Evolutionary conservation across 2,113 vertebrate genomes (phyloP).

Genomic region (Poecile atricapillus): DNA sequence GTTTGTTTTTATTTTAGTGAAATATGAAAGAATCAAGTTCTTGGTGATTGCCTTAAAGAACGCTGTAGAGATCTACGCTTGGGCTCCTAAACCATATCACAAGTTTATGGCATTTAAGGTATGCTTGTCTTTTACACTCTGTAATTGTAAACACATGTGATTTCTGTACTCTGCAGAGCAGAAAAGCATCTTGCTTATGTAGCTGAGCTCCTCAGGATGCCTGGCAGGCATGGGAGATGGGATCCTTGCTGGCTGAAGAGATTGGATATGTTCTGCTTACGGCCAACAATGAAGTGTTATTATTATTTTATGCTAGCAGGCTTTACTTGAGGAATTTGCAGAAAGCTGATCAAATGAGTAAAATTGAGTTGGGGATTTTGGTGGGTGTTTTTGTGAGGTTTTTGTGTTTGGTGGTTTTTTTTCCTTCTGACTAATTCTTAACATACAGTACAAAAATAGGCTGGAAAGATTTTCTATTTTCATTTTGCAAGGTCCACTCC

Average conservation of each 20-base stretch:
- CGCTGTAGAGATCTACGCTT: slow-evolving; percentile 96
- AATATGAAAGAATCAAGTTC: slow-evolving; percentile 99
- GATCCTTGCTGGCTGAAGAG: background rate
- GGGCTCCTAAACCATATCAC: slow-evolving; percentile 99
- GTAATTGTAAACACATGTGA: background rate
- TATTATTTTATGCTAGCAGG: background rate
- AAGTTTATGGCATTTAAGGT: slow-evolving; percentile 99
- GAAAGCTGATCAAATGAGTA: background rate
- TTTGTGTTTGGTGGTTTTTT: background rate
- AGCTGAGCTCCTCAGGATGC: background rate
- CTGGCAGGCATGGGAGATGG: background rate
- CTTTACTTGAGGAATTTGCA: background rate
- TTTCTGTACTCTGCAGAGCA: background rate
- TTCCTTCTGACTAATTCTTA: background rate
- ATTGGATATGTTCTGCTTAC: background rate
- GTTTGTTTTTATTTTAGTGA: slow-evolving; percentile 80
- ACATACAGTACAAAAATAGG: background rate
- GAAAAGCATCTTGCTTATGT: background rate
- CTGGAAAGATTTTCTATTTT: background rate
- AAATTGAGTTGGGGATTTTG: background rate
- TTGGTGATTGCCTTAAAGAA: slow-evolving; percentile 98
- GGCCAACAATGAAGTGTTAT: background rate
- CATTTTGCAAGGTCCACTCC: background rate
- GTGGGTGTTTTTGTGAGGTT: background rate
- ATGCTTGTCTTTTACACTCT: slow-evolving; percentile 9